Conservation (phyloP, 2,113 vertebrate species). For the Apaloderma vittatum region DNA sequence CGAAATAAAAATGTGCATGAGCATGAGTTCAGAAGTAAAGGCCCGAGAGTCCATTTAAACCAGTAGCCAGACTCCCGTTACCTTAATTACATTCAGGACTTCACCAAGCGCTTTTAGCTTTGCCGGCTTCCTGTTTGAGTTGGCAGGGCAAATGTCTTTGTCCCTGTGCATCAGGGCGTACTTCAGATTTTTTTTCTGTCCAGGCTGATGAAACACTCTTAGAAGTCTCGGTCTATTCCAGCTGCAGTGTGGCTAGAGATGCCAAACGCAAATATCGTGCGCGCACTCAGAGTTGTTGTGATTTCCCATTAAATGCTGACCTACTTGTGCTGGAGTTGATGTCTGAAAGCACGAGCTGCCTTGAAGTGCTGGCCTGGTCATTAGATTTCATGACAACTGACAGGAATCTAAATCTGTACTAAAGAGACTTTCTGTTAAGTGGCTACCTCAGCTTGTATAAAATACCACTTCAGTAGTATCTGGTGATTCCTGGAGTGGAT, state of each 20-base stretch:
- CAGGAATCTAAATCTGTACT: neutral
- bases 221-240: neutral
- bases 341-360: neutral
- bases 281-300: neutral
- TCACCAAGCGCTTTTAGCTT: neutral
- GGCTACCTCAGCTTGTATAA: neutral
- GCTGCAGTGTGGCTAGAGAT: neutral
- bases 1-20: neutral
- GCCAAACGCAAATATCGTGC: neutral
- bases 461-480: neutral
- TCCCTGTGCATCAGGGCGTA: neutral
- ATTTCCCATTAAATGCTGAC: neutral
- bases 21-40: neutral
- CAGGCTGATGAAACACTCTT: neutral
- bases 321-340: neutral
- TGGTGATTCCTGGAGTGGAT: neutral
- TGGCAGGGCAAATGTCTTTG: slow-evolving; percentile 8
- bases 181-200: neutral
- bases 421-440: neutral
- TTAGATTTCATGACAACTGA: neutral
- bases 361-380: neutral
- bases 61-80: neutral
- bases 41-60: neutral
- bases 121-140: neutral
- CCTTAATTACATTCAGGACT: neutral